Base-by-base conservation (phyloP, 2,113 vertebrate genomes). In the Varanus salvator region DNA sequence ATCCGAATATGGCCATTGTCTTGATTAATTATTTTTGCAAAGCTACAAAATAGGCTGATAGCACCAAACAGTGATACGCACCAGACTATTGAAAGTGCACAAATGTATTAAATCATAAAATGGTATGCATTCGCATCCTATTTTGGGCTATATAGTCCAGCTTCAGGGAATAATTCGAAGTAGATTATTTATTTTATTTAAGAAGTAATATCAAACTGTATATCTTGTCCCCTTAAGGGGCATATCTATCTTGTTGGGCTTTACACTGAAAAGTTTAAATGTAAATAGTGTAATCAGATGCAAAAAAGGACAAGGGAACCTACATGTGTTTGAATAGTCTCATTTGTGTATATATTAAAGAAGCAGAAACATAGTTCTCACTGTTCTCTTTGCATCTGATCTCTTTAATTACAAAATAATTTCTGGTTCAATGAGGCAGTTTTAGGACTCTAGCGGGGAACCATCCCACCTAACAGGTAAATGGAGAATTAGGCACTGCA, bases 11-110 rank as follows among this genome's bases (percentile, higher is more conserved):
- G 9, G 34, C 92, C 11, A 84, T 91, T 93, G 80, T 52, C 52
- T 84, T 89, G 90, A 75, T 87, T 85, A 3, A 92, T 38, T 57
- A 86, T 91, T 93, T 89, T 91, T 86, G 34, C 17, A 74, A 44
- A 27, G 17, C 34, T 6, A 54, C 81, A 86, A 76, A 57, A 23
- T 11, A 60, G 52, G 31, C 6, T 76, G 25, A 44, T 75, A 25
- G 71, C 71, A 76, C 25, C 23, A 60, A 38, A 34, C 38, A 71
- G 38, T 21, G 44, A 85, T 72, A 9, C 29, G 54, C 17, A 72
- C 14, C 17, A 85, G 44, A 9, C 15, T 50, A n/a, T 31, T 21
- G 23, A 29, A 21, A 11, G 19, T 86, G 50, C 52, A 48, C 6
- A 78, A 12, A 77, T 78, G 19, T 48, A 64, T 76, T 75, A 76